Evolutionary conservation across 2,888 invertebrate species (phyloP), one percentile per base, ranked within the genome.

Genomic region (Mesochorus sp.): DNA sequence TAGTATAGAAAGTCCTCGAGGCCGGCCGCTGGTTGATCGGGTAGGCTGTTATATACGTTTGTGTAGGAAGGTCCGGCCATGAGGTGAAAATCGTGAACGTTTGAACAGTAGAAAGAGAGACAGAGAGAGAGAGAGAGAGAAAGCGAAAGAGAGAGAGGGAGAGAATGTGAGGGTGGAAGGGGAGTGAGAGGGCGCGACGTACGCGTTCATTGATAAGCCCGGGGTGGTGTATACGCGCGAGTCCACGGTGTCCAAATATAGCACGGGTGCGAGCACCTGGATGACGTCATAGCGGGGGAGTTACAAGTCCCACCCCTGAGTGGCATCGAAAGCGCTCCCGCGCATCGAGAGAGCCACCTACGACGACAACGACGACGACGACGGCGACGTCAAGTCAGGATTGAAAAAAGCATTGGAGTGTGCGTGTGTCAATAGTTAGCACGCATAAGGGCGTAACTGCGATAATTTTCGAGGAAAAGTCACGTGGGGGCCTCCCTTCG

Each of bases 11-110:
- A n/a, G n/a, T n/a, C n/a, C n/a, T 64, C 55, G 53, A 61, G 75
- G 53, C 64, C 71, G 70, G 64, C 71, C 71, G n/a, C n/a, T n/a
- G 76, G 64, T 76, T 31, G 72, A 31, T 28, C 44, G 79, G 78
- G 79, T 81, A 82, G 79, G 79, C 82, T 70, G 55, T 53, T 68
- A 62, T 61, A 82, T 83, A 82, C 82, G 78, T 85, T 85, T 85
- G 84, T 84, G 61, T 53, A 21, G 44, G 73, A 61, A 57, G 55
- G 53, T 55, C 67, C 77, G 76, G 70, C 76, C 70, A 70, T 80
- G 78, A 75, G 75, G 55, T 26, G 44, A 49, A 51, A 51, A 57
- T 70, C 49, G 64, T 28, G 64, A 6, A 64, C 24, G 37, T 44
- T 51, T 12, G 49, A n/a, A n/a, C n/a, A n/a, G n/a, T n/a, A n/a